Evolutionary conservation across 2,888 invertebrate species (phyloP).

Genomic region (Dryomyza anilis): DNA sequence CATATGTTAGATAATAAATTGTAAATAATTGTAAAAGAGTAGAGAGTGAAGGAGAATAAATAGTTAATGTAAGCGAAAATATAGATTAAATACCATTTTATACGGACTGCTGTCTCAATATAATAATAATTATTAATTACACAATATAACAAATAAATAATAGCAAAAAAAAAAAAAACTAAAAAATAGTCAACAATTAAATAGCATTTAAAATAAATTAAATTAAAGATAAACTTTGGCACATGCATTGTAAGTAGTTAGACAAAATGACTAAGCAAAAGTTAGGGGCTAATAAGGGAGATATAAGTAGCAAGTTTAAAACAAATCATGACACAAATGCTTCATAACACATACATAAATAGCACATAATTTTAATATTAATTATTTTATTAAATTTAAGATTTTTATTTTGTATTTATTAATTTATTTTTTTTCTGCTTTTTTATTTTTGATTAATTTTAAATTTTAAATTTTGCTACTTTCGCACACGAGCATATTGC

Average conservation of each 20-base stretch:
- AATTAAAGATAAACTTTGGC: background rate
- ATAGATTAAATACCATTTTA: slow-evolving; percentile 30
- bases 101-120: slow-evolving; percentile 37
- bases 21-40: background rate
- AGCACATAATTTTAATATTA: too few species aligned
- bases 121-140: slow-evolving; percentile 21
- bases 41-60: background rate
- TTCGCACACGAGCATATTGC: too few species aligned
- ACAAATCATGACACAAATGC: too few species aligned
- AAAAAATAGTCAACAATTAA: background rate
- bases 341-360: too few species aligned
- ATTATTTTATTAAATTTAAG: background rate
- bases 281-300: background rate
- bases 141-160: background rate
- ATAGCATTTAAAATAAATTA: slow-evolving; percentile 19
- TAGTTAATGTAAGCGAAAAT: slow-evolving; percentile 12
- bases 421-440: background rate
- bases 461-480: background rate
- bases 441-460: background rate
- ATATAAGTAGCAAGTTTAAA: too few species aligned
- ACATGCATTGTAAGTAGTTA: background rate
- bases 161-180: background rate
- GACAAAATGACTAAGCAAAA: background rate
- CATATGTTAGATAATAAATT: background rate
- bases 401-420: background rate